Base-by-base conservation (phyloP, 1,140 invertebrate species). In the Zaprionus inermis region DNA sequence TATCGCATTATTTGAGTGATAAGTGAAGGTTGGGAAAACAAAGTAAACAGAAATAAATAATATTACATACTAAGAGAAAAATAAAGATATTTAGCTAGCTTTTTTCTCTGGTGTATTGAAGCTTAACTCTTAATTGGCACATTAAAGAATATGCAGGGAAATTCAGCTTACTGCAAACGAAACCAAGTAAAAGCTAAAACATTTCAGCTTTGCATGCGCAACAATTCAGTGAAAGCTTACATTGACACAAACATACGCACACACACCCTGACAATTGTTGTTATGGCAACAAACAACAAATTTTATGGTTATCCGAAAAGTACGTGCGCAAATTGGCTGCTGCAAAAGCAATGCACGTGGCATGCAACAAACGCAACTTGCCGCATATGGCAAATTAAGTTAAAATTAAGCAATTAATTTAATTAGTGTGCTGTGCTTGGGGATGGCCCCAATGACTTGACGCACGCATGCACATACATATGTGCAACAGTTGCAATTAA, bases 361-460 rank as follows among this genome's bases (percentile, higher is more conserved):
- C 70, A 44, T 44, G 38, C 57, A 69, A 61, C 28, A 61, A 64
- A 68, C 77, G 64, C 22, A 78, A 71, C 77, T 80, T 83, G 84
- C 78, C 84, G 78, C 84, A 88, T 88, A 84, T 89, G 84, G 84
- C 84, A 88, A 85, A 89, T 88, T 88, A 88, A 88, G 80, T 89
- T 88, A 76, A 89, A 88, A 88, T 88, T 84, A 88, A 88, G 85
- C 84, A 89, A 88, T 88, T 88, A 89, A 88, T 88, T 88, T 88
- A 88, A 88, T 88, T 88, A 88, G 80, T 76, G 70, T 67, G 41
- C 72, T 69, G 58, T 66, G 58, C 52, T 59, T 71, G 57, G 72
- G 76, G 75, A 52, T 16, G 32, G 57, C 51, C 67, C 79, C 71
- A 68, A 67, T 76, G 75, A 82, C 76, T 72, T 82, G 79, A 66